phyloP scores from a whole-genome alignment of 2,113 vertebrate genomes.

The Climacteris rufus region DNA sequence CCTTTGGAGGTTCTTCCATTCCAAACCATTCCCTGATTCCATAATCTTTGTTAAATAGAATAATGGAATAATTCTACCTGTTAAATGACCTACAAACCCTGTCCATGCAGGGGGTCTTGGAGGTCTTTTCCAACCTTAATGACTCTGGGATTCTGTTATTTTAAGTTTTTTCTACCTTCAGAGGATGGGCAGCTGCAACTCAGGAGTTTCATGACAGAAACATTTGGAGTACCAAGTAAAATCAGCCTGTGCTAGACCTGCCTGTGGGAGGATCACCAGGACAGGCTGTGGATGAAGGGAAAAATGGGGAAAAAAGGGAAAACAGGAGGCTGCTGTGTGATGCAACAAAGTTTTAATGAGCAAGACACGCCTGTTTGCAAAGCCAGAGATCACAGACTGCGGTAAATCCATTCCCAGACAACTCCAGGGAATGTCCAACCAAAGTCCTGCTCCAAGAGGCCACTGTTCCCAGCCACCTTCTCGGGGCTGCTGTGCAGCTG shows the following conservation, averaged over 20 bases:
- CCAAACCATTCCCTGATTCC: background rate
- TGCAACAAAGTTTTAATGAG: constrained; percentile 35
- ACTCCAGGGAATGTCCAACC: background rate
- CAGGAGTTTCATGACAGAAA: fast-evolving
- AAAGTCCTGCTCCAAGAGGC: background rate
- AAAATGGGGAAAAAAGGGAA: background rate
- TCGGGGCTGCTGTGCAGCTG: background rate
- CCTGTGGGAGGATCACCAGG: background rate
- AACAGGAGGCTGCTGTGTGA: background rate
- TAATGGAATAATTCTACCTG: background rate
- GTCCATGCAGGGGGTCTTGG: background rate
- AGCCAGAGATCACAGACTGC: background rate
- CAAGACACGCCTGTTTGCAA: background rate
- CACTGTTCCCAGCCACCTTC: too few relatives aligned
- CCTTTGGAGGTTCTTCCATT: background rate
- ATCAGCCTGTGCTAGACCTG: background rate
- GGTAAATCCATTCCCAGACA: background rate
- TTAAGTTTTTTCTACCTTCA: background rate
- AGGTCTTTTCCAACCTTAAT: background rate
- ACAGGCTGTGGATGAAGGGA: background rate
- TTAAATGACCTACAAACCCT: background rate
- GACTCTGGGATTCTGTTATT: background rate
- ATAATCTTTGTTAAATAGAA: background rate
- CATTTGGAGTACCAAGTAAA: background rate
- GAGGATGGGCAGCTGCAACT: background rate